Base-by-base conservation (phyloP, 2,888 invertebrate genomes). In the Aporophyla lueneburgensis region DNA sequence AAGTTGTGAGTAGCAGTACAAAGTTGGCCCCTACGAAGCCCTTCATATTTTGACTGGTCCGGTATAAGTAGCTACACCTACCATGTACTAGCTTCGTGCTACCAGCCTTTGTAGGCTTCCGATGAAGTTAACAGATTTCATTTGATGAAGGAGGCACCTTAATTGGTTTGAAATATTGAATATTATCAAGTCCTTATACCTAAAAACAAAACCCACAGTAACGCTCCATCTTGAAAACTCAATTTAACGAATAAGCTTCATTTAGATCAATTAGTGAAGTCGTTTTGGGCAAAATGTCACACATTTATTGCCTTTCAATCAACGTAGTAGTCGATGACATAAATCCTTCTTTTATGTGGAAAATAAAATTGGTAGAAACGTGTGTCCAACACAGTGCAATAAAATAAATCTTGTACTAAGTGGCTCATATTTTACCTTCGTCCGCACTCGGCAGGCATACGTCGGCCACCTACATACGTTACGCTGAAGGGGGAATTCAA, bases 381-480 rank as follows among this genome's bases (percentile, higher is more conserved):
- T 89, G 91, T 91, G 91, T 91, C 91, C 91, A 91, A 91, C 92
- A 91, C 89, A 92, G 89, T 88, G 93, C 92, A 91, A 95, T 96
- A 95, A 96, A 95, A 96, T 96, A 95, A 95, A 95, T 95, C 93
- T 91, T 89, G 89, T 76, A 81, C 89, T 93, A 94, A 96, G 95
- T 94, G 93, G 94, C 89, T 94, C 95, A 93, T 96, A 96, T 95
- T 94, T 96, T 94, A 96, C 94, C 93, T 95, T 94, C 95, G 92
- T 88, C 91, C 91, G 92, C 94, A 94, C 92, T 88, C 91, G 89
- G 92, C 94, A 94, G 92, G 91, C 93, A 91, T 90, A 92, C 90
- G 91, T 91, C 90, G 91, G 86, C 89, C 90, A 89, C 90, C 91
- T 91, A 92, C 91, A 86, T 88, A 88, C 89, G 90, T 92, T 91